Conservation (phyloP, 2,113 vertebrate genomes). For the Propithecus coquereli region DNA sequence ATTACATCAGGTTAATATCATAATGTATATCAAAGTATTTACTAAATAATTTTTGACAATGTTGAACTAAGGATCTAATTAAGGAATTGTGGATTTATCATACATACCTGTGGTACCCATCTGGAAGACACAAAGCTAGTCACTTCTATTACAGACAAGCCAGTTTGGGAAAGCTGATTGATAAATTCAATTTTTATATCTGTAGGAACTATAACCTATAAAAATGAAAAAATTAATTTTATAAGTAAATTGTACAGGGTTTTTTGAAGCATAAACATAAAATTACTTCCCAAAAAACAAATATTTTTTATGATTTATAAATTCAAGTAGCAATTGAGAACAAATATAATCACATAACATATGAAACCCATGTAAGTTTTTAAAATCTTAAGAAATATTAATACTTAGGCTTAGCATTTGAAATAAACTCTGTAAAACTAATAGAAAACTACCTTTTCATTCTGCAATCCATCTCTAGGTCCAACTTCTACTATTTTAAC, state of each 20-base stretch:
- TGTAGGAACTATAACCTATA: slow-evolving; percentile 92
- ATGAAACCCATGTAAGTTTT: neutral
- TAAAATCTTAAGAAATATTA: neutral
- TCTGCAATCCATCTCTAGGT: slow-evolving; percentile 96
- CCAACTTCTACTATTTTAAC: slow-evolving; percentile 98
- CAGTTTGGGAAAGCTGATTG: slow-evolving; percentile 92
- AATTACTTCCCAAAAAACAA: slow-evolving; percentile 33
- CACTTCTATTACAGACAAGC: slow-evolving; percentile 92
- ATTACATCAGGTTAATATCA: neutral
- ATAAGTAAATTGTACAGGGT: neutral
- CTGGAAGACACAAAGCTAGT: slow-evolving; percentile 97
- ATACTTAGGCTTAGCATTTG: neutral
- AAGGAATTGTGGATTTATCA: neutral
- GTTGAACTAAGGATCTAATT: neutral
- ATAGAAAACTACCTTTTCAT: slow-evolving; percentile 90
- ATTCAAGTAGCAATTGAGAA: neutral
- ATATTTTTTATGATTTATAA: neutral
- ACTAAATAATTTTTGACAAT: neutral
- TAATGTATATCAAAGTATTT: neutral
- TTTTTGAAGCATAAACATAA: slow-evolving; percentile 20
- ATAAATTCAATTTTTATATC: slow-evolving; percentile 94
- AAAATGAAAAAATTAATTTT: slow-evolving; percentile 42
- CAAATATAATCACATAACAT: neutral
- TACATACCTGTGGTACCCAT: slow-evolving; percentile 96
- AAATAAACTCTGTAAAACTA: neutral